Conservation (phyloP, 2,888 invertebrate species). For the Heliothis peltigera region DNA sequence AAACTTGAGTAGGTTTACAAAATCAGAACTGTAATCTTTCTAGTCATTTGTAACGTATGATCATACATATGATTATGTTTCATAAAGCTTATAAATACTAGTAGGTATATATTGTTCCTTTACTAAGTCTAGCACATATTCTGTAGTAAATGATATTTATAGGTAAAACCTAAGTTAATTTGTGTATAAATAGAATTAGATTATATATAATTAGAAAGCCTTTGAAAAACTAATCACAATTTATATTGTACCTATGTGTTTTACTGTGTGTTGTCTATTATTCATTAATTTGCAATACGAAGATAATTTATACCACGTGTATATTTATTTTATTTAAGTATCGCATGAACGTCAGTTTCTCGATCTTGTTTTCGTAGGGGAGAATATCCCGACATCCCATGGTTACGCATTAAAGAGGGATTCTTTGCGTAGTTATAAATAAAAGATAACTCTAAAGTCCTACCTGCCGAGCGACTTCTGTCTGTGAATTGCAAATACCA, state of each 20-base stretch:
- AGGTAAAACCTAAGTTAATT: no score
- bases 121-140: no score
- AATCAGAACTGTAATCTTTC: background rate
- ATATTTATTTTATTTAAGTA: background rate
- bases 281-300: background rate
- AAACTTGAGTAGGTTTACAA: no score
- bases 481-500: conserved; percentile 88
- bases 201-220: no score
- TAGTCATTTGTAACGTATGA: background rate
- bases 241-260: no score
- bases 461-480: conserved; percentile 82
- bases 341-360: conserved; percentile 15
- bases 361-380: conserved; percentile 11
- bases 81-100: background rate
- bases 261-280: no score
- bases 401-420: conserved; percentile 69
- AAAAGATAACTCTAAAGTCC: conserved; percentile 87
- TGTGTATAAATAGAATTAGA: no score
- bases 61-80: background rate
- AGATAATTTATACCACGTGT: background rate
- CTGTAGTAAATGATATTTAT: no score
- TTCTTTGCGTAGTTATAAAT: conserved; percentile 86
- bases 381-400: conserved; percentile 60
- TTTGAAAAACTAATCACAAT: no score
- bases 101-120: background rate